Percentiles rank a stretch among this genome's conserved stretches.
These are phyloP conservation scores for Agonum fuliginosum DNA, from an alignment of 2,888 invertebrate species.

Conservation along the genomic window DNA sequence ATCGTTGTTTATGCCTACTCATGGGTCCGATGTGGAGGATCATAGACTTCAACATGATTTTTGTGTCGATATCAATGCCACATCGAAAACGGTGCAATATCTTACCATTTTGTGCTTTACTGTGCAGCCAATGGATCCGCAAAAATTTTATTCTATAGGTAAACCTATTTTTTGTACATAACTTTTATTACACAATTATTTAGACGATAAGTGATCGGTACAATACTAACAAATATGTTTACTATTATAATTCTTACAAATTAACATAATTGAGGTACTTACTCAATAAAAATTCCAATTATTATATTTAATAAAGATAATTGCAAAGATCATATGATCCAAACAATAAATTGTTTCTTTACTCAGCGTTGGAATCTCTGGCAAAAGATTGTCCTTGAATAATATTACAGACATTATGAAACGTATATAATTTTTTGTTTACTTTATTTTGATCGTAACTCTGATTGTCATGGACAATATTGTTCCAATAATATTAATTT, in stretches of 20 bases:
- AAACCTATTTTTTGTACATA: not conserved
- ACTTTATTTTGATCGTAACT: no score
- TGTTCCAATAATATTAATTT: no score
- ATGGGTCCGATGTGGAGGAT: not conserved
- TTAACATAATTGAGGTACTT: no score
- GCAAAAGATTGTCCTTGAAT: constrained; percentile 8
- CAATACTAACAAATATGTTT: no score
- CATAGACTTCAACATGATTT: constrained; percentile 18
- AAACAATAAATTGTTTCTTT: constrained; percentile 4
- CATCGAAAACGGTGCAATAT: not conserved
- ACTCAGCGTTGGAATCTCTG: constrained; percentile 14
- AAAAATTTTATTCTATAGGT: constrained; percentile 36
- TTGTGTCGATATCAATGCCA: constrained; percentile 18
- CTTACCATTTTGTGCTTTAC: constrained; percentile 14
- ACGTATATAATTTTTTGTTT: constrained; percentile 5
- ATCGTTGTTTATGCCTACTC: constrained; percentile 25
- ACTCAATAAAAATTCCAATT: no score
- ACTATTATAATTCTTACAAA: no score
- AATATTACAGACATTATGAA: constrained; percentile 9
- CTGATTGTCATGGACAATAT: no score
- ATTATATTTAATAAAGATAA: not conserved
- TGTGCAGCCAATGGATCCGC: not conserved
- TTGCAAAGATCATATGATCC: not conserved
- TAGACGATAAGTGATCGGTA: not conserved
- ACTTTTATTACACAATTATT: no score